Evolutionary conservation across 1,140 invertebrate species (phyloP).

Genomic region (Hesperophylax magnus): DNA sequence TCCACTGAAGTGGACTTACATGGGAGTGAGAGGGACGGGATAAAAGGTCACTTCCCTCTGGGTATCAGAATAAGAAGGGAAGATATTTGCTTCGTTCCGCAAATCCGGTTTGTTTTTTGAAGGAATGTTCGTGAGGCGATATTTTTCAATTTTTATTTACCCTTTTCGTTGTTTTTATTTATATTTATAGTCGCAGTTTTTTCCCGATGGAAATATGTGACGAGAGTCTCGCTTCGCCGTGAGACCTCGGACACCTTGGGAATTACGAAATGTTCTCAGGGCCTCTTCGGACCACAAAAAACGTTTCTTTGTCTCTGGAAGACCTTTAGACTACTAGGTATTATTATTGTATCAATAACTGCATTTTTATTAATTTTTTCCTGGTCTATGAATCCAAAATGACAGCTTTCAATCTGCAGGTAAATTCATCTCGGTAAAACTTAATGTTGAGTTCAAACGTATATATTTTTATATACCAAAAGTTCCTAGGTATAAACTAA

Average conservation of each 20-base stretch:
- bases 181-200: constrained; percentile 57
- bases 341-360: constrained; percentile 1
- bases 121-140: constrained; percentile 54
- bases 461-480: no score
- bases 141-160: constrained; percentile 54
- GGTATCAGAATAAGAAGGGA: constrained; percentile 28
- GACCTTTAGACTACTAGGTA: constrained; percentile 22
- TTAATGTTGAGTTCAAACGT: no score
- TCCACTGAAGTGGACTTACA: background rate
- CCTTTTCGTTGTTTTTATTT: constrained; percentile 55
- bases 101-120: constrained; percentile 57
- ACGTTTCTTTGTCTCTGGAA: constrained; percentile 31
- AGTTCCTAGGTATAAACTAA: no score
- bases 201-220: constrained; percentile 56
- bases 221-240: constrained; percentile 54
- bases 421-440: background rate
- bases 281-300: constrained; percentile 34
- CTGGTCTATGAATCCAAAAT: background rate
- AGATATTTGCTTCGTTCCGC: constrained; percentile 43
- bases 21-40: constrained; percentile 6
- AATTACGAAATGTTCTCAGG: constrained; percentile 55
- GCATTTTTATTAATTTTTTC: constrained; percentile 10
- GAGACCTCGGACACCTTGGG: constrained; percentile 54
- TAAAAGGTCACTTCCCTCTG: background rate
- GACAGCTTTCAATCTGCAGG: background rate